A percentile compares a stretch with the other conserved stretches of the same genome.
phyloP scores from a whole-genome alignment of 2,113 vertebrate genomes.

The Catharus bicknelli region DNA sequence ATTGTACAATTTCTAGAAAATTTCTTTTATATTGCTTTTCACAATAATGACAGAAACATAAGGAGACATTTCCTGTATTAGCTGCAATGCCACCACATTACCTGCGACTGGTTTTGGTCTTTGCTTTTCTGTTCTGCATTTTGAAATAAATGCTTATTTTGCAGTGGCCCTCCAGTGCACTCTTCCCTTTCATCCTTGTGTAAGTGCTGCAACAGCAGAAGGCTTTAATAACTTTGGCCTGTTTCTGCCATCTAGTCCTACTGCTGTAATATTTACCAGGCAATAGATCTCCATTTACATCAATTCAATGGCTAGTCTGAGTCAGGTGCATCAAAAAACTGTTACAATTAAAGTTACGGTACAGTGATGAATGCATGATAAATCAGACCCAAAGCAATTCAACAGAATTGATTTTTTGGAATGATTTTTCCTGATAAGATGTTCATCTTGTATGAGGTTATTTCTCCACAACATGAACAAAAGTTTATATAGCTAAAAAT shows the following conservation, averaged over 20 bases:
- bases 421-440: not conserved
- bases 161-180: not conserved
- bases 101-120: not conserved
- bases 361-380: not conserved
- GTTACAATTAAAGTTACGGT: not conserved
- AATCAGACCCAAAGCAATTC: not conserved
- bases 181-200: not conserved
- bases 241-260: not conserved
- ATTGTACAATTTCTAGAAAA: not conserved
- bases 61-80: not conserved
- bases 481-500: not conserved
- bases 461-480: not conserved
- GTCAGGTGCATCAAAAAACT: not conserved
- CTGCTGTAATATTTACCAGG: not conserved
- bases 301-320: not conserved
- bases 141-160: not conserved
- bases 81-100: not conserved
- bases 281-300: not conserved
- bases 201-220: not conserved
- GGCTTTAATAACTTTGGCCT: not conserved
- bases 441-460: not conserved
- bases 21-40: not conserved
- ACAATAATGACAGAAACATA: not conserved
- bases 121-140: not conserved
- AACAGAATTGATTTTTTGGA: not conserved